phyloP scores from a whole-genome alignment of 2,797 vertebrate genomes.

The Oreonectes daqikongensis region DNA sequence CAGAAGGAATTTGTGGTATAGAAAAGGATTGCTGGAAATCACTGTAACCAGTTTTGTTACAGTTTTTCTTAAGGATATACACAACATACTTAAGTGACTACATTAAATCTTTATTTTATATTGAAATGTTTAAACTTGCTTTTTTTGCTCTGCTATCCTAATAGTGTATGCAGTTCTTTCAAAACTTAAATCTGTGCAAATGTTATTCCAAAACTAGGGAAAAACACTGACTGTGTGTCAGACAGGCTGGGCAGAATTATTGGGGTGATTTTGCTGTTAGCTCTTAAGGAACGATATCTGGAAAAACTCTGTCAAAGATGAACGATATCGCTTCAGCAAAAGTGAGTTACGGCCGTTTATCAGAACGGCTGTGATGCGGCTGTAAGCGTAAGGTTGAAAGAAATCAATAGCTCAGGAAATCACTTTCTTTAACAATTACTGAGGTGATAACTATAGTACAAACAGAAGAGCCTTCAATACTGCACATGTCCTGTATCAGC shows the following conservation, averaged over 20 bases:
- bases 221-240: neutral
- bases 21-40: too few relatives aligned
- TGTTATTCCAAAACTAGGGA: neutral
- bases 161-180: neutral
- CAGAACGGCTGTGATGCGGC: neutral
- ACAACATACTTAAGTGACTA: too few relatives aligned
- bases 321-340: neutral
- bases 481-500: neutral
- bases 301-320: slow-evolving; percentile 1
- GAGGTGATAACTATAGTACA: neutral
- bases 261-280: neutral
- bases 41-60: too few relatives aligned
- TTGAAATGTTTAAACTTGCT: too few relatives aligned
- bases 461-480: neutral
- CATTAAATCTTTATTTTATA: too few relatives aligned
- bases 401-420: neutral
- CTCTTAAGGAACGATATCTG: neutral
- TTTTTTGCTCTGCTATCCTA: too few relatives aligned
- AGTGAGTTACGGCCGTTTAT: neutral
- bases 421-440: neutral
- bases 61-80: too few relatives aligned
- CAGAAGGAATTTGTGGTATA: too few relatives aligned
- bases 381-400: neutral
- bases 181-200: neutral
- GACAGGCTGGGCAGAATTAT: neutral